Evolutionary conservation across 2,888 invertebrate genomes (phyloP).

Genomic region (Pomacea canaliculata): DNA sequence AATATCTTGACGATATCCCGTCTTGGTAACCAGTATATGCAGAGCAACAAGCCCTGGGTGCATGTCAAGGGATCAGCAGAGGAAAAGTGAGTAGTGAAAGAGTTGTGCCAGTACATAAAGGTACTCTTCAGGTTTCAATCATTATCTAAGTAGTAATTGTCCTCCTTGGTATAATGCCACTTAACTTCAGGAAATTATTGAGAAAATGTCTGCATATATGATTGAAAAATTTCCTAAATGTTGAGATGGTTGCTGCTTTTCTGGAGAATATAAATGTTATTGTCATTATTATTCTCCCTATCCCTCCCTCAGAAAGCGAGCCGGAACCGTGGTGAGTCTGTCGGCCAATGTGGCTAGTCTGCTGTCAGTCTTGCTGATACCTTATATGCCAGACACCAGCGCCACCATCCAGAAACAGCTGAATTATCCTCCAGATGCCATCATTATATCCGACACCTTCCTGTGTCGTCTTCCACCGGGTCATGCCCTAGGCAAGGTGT

Average conservation of each 20-base stretch:
- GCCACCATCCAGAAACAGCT: conserved; percentile 81
- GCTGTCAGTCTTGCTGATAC: conserved; percentile 84
- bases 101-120: background rate
- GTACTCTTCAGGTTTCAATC: too few relatives aligned
- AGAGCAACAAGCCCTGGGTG: conserved; percentile 94
- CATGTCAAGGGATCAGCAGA: conserved; percentile 83
- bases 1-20: conserved; percentile 89
- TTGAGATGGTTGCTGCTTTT: too few relatives aligned
- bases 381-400: conserved; percentile 90
- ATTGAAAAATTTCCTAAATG: too few relatives aligned
- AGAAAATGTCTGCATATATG: too few relatives aligned
- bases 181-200: background rate
- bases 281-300: too few relatives aligned
- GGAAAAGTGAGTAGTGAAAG: conserved; percentile 75
- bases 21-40: conserved; percentile 97
- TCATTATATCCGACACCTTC: conserved; percentile 65
- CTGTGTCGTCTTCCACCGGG: conserved; percentile 78
- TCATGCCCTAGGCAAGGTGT: conserved; percentile 83
- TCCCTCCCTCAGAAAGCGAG: conserved; percentile 73
- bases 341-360: conserved; percentile 85
- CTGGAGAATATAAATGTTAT: too few relatives aligned
- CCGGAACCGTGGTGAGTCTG: conserved; percentile 87
- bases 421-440: conserved; percentile 73
- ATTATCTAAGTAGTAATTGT: too few relatives aligned
- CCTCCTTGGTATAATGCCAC: too few relatives aligned